Conservation (phyloP, 2,113 vertebrate genomes). For the Nothocercus nigrocapillus region DNA sequence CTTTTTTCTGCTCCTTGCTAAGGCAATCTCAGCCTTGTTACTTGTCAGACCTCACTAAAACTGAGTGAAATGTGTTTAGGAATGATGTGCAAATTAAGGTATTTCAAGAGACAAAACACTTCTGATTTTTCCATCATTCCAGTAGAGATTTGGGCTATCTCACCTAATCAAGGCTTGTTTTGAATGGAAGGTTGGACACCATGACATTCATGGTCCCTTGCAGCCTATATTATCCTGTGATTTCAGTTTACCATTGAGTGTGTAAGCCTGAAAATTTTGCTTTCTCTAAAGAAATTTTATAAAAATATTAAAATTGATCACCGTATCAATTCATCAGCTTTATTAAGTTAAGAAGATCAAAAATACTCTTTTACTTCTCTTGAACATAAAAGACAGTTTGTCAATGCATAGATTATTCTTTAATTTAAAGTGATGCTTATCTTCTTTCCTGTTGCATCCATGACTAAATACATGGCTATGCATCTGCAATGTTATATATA, state of each 20-base stretch:
- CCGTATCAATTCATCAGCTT: background rate
- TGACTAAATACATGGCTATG: background rate
- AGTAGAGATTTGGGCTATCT: background rate
- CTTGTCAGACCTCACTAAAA: background rate
- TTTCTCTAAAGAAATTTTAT: background rate
- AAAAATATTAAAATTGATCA: background rate
- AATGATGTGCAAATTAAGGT: background rate
- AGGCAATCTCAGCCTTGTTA: background rate
- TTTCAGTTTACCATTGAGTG: background rate
- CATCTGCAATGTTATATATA: background rate
- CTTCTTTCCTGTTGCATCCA: background rate
- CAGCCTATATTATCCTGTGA: background rate
- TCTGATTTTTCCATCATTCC: background rate
- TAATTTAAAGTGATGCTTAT: background rate
- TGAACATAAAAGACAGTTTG: background rate
- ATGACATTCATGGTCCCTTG: background rate
- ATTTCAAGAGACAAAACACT: background rate
- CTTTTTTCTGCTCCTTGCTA: background rate
- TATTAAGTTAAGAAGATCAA: background rate
- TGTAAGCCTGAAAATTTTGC: background rate
- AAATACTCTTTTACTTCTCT: background rate
- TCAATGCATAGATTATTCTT: background rate
- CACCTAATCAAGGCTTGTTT: background rate
- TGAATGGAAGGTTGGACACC: background rate
- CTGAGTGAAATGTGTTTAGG: rapidly evolving